Conservation (phyloP, 1,140 invertebrate species). For the Philaenus spumarius region DNA sequence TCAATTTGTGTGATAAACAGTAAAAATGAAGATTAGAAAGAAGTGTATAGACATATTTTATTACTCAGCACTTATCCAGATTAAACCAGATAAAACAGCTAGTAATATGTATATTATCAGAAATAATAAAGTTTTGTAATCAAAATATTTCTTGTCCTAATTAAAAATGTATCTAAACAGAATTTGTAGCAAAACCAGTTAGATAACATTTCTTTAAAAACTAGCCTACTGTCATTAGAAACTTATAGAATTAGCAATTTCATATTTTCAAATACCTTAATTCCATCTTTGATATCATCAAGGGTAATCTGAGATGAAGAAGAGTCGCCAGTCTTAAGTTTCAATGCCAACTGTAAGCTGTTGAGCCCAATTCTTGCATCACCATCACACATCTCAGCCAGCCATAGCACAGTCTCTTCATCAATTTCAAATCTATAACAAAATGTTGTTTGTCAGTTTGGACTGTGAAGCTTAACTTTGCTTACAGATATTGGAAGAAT, state of each 20-base stretch:
- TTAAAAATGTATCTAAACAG: no score
- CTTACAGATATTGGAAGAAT: background rate
- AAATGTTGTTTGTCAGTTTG: background rate
- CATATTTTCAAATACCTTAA: constrained; percentile 52
- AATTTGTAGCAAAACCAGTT: no score
- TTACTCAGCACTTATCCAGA: no score
- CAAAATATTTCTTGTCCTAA: no score
- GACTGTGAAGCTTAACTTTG: background rate
- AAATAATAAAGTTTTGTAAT: no score
- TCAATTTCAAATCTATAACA: constrained; percentile 43
- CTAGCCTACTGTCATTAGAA: no score
- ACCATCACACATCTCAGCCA: constrained; percentile 71
- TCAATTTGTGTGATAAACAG: no score
- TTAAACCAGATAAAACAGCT: no score
- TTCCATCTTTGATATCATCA: constrained; percentile 54
- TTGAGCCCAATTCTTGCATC: constrained; percentile 73
- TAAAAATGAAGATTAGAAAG: no score
- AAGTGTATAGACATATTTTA: no score
- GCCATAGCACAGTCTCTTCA: constrained; percentile 53
- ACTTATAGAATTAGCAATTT: no score
- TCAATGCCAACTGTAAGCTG: constrained; percentile 62
- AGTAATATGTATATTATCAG: no score
- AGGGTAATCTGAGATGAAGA: constrained; percentile 46
- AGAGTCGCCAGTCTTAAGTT: constrained; percentile 41
- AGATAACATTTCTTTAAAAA: background rate